Percentiles rank a stretch among this genome's conserved stretches.
Conservation (phyloP, 2,113 vertebrate genomes). For the Bostrychus sinensis region DNA sequence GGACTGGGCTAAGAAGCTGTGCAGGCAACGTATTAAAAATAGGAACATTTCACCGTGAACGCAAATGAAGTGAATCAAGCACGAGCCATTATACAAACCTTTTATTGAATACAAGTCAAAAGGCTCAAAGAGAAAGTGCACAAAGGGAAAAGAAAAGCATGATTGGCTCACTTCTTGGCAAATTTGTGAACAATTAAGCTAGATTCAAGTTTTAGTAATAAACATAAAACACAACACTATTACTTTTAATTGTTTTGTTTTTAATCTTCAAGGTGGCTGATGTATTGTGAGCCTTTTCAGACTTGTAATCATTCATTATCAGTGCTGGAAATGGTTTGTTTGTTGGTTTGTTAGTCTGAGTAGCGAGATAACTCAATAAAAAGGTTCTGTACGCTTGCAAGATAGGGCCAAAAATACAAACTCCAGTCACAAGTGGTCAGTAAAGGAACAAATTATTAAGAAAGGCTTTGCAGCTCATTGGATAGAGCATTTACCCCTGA, state of each 20-base stretch:
- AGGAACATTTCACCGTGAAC: not conserved
- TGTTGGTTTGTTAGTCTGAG: not conserved
- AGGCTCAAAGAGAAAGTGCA: slow-evolving; percentile 20
- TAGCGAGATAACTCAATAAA: no score
- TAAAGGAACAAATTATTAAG: no score
- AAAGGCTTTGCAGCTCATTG: no score
- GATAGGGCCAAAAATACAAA: no score
- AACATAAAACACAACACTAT: slow-evolving; percentile 20
- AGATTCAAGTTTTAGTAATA: slow-evolving; percentile 25
- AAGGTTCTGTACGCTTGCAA: no score
- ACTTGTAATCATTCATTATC: slow-evolving; percentile 19
- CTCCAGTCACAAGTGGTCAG: no score
- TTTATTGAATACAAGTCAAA: slow-evolving; percentile 41
- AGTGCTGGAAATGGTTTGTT: no score
- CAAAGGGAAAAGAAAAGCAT: slow-evolving; percentile 21
- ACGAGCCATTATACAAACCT: slow-evolving; percentile 17
- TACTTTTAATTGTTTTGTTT: slow-evolving; percentile 28
- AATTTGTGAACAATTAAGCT: slow-evolving; percentile 8
- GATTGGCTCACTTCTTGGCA: not conserved
- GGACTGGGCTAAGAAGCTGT: slow-evolving; percentile 14
- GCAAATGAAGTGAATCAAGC: slow-evolving; percentile 34
- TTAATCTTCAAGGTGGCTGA: not conserved
- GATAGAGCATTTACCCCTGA: no score
- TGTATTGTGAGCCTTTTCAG: slow-evolving; percentile 2
- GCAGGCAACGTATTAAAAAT: slow-evolving; percentile 7